Conservation (phyloP, 1,140 invertebrate species). For the Pseudomyrmex concolor region DNA sequence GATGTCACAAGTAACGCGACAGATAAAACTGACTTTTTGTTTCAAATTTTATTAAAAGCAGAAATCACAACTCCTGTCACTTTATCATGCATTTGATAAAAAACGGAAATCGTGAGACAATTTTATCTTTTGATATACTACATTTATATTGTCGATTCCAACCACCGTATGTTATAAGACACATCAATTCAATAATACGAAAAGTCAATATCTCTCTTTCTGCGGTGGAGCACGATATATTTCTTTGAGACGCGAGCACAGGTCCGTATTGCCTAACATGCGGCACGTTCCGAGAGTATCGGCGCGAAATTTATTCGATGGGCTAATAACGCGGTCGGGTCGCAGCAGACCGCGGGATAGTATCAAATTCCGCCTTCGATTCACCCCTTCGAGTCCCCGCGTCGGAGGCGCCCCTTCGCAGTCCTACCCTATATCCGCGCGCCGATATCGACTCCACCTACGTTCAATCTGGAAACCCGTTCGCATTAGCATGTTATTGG, state of each 20-base stretch:
- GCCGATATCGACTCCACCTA: conserved; percentile 29
- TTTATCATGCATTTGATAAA: too few species aligned
- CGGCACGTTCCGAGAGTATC: conserved; percentile 47
- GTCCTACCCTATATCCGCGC: conserved; percentile 4
- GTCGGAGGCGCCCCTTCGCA: neutral
- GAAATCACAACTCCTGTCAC: too few species aligned
- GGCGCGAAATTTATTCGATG: conserved; percentile 61
- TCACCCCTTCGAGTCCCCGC: conserved; percentile 29
- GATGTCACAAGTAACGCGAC: neutral
- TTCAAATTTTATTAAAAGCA: neutral
- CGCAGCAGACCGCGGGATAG: conserved; percentile 26
- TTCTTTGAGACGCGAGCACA: conserved; percentile 21
- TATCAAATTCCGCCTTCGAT: conserved; percentile 66
- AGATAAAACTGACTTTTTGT: neutral
- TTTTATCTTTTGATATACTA: neutral
- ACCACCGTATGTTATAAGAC: neutral
- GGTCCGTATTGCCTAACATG: conserved; percentile 30
- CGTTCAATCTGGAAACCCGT: conserved; percentile 56
- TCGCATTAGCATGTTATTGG: conserved; percentile 82
- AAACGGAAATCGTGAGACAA: neutral
- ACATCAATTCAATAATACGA: conserved; percentile 3
- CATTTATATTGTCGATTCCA: neutral
- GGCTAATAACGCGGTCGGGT: conserved; percentile 63
- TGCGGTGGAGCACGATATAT: conserved; percentile 16
- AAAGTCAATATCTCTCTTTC: conserved; percentile 8